Evolutionary conservation across 2,888 invertebrate species (phyloP).

Genomic region (Andricus curvator): DNA sequence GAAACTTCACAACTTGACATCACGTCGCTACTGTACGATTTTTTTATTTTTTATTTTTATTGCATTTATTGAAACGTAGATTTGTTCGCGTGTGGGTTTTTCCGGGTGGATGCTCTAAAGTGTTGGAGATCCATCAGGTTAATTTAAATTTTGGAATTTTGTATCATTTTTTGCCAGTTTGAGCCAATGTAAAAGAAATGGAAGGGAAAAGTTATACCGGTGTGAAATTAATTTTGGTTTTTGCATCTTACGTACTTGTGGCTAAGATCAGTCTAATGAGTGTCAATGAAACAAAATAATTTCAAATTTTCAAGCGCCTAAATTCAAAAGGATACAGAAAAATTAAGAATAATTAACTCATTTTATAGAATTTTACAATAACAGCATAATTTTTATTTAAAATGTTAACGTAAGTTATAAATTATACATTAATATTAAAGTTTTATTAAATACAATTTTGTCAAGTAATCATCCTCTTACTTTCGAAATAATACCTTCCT

Average conservation of each 20-base stretch:
- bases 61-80: neutral
- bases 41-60: neutral
- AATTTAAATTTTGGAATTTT: neutral
- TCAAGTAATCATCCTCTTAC: no score
- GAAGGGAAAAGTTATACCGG: neutral
- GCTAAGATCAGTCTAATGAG: neutral
- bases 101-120: neutral
- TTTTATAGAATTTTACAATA: no score
- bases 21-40: constrained; percentile 40
- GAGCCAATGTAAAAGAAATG: neutral
- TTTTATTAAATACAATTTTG: no score
- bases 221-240: neutral
- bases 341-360: no score
- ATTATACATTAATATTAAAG: no score
- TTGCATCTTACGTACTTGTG: neutral
- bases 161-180: neutral
- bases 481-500: no score
- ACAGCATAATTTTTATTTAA: no score
- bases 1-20: constrained; percentile 63
- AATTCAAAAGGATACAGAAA: no score
- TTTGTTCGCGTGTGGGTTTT: neutral
- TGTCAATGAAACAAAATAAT: neutral
- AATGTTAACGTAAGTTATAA: no score
- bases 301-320: neutral
- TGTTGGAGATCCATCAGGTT: neutral